Evolutionary conservation across 2,797 vertebrate genomes (phyloP), one percentile per base, ranked within the genome.

Genomic region (Danio tinwini): DNA sequence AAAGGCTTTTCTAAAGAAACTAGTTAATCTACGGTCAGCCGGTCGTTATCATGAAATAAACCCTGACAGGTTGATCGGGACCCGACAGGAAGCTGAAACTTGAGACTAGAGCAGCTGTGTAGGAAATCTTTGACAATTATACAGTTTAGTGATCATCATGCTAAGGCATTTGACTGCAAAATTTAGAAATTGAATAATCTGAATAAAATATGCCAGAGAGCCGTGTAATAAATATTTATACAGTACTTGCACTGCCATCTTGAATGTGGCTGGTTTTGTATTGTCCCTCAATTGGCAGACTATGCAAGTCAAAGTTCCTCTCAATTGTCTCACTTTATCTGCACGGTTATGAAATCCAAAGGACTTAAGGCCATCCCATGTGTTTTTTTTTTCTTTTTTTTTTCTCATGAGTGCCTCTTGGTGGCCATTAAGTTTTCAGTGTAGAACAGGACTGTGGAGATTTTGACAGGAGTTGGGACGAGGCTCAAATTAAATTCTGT

Each of bases 1-100:
- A 62, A 47, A 59, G 55, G n/a, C n/a, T 78, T 50, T 61, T 69
- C 55, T 50, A 69, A 68, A 78, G 64, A 5, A 68, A 37, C 17
- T 17, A 45, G 40, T 47, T 39, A 58, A 68, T 44, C 56, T 29
- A 29, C 44, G 47, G 42, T 74, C 56, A 49, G 44, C 44, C 16
- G 9, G 40, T 61, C 71, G 47, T 61, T 59, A 61, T 49, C 5
- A 1, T 17, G 21, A 44, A 63, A 75, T 64, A 75, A 75, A 52
- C 47, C 73, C 40, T 42, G 73, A 53, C 61, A 64, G 7, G 21
- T 49, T 49, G 56, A 74, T 44, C 59, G 21, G 49, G 12, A 61
- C 44, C 14, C 21, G 7, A 9, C 68, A 71, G 50, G 50, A 37
- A 64, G 8, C 1, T 0, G 39, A 76, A 53, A 53, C 17, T 16